Evolutionary conservation across 30 jellyfish, hydroid and myxozoan species (phyloP).

Genomic region (Rhopilema esculentum): DNA sequence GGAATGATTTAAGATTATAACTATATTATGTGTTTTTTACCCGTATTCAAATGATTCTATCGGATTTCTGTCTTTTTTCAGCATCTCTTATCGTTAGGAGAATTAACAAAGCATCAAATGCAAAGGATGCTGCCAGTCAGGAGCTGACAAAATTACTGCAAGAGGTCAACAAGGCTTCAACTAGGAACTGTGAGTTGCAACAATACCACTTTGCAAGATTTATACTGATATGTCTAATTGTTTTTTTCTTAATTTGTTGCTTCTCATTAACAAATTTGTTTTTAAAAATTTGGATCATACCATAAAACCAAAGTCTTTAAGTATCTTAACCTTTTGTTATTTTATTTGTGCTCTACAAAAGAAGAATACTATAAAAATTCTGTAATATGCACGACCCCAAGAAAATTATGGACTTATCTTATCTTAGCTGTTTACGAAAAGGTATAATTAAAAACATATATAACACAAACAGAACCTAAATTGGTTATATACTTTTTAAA

Average conservation of each 20-base stretch:
- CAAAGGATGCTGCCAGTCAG: not conserved
- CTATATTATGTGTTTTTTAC: not conserved
- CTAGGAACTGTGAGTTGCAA: not conserved
- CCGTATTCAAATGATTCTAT: not conserved
- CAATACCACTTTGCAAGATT: not conserved
- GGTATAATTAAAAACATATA: not conserved
- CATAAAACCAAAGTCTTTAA: not conserved
- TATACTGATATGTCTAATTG: not conserved
- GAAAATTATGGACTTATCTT: not conserved
- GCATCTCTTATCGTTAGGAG: not conserved
- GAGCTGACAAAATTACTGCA: not conserved
- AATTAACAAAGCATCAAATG: not conserved
- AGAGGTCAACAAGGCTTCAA: not conserved
- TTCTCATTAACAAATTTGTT: not conserved
- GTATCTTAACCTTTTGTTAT: not conserved
- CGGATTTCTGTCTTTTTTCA: not conserved
- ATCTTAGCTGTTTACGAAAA: not conserved
- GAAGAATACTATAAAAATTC: not conserved
- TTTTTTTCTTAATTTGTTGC: not conserved
- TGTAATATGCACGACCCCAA: not conserved
- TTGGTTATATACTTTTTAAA: not conserved
- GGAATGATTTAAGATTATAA: not conserved
- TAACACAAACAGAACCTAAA: not conserved
- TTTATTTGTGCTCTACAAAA: not conserved
- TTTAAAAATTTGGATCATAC: not conserved